Evolutionary conservation across 2,797 vertebrate genomes (phyloP).

Genomic region (Poliocrania exsul): DNA sequence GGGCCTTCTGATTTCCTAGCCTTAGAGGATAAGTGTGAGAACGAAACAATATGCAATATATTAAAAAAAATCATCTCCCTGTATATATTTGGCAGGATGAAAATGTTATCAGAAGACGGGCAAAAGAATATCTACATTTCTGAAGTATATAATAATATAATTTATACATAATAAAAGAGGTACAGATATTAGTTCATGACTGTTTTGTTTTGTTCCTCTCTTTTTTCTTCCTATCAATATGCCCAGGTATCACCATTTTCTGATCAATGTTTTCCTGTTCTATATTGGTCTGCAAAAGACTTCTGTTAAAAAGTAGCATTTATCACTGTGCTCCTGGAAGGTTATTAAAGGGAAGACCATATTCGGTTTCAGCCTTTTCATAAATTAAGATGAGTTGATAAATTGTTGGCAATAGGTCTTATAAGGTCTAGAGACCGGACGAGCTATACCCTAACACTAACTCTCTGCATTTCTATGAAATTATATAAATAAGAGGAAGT

Average conservation of each 20-base stretch:
- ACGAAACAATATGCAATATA: background rate
- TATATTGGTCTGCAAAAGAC: background rate
- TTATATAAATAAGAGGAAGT: background rate
- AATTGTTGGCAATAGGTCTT: background rate
- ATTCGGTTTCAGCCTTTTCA: background rate
- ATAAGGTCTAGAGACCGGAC: background rate
- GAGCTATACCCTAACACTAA: background rate
- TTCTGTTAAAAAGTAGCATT: background rate
- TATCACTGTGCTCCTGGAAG: background rate
- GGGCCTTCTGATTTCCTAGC: background rate
- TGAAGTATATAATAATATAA: background rate
- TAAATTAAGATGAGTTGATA: background rate
- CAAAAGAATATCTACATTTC: background rate
- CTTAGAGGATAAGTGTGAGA: background rate
- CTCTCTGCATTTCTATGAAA: background rate
- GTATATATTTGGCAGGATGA: background rate
- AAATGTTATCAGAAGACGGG: background rate
- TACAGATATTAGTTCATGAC: background rate
- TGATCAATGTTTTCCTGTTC: background rate
- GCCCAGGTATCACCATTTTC: rapidly evolving
- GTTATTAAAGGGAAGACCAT: background rate
- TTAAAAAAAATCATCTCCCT: background rate
- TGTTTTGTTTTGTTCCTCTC: background rate
- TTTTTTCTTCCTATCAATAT: background rate
- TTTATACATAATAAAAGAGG: background rate